Conservation (phyloP, 2,888 invertebrate genomes). For the Pecten maximus region DNA sequence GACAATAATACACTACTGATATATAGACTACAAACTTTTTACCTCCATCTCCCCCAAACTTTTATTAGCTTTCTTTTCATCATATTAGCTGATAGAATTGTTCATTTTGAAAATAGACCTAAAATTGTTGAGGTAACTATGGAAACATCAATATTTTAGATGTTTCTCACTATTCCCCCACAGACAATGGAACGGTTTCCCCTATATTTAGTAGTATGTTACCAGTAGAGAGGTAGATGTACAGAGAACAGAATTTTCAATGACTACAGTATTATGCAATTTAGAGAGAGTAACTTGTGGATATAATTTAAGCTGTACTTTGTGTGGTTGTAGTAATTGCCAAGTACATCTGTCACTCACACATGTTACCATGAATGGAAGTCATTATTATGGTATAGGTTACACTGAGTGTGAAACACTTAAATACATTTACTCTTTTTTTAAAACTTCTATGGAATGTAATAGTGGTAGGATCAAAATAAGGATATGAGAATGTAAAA, state of each 20-base stretch:
- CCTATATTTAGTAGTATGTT: background rate
- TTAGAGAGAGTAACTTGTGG: background rate
- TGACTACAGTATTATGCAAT: background rate
- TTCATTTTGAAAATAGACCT: background rate
- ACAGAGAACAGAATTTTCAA: background rate
- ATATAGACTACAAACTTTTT: background rate
- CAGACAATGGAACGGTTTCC: background rate
- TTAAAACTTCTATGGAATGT: no score
- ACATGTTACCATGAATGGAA: background rate
- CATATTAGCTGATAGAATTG: background rate
- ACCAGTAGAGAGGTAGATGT: background rate
- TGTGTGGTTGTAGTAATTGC: background rate
- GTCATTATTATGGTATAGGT: background rate
- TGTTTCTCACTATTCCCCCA: background rate
- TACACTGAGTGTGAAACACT: no score
- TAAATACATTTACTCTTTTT: no score
- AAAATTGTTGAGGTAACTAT: background rate
- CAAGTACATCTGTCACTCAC: background rate
- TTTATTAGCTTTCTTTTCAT: background rate
- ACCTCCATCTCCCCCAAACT: background rate
- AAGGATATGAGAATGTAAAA: no score
- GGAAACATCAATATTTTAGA: slow-evolving; percentile 23
- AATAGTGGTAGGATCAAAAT: no score
- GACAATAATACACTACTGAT: background rate
- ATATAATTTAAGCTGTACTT: background rate